Evolutionary conservation across 2,113 vertebrate genomes (phyloP).

Genomic region (Bubo blakistoni): DNA sequence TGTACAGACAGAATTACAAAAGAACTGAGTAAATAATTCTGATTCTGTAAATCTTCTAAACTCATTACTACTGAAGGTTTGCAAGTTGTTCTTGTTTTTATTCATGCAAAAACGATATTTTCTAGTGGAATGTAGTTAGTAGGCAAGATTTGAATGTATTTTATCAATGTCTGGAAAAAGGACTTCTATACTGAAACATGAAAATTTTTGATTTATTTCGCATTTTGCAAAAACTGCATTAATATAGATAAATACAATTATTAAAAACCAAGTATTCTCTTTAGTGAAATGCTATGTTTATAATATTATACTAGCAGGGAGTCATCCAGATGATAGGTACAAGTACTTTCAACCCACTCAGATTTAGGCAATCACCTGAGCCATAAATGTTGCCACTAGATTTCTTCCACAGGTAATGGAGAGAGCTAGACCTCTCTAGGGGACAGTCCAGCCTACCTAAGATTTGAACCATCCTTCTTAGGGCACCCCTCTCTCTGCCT

Average conservation of each 20-base stretch:
- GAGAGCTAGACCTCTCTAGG: not conserved
- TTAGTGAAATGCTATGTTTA: not conserved
- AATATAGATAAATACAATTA: not conserved
- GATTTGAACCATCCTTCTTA: not conserved
- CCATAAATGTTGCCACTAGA: not conserved
- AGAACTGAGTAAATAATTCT: not conserved
- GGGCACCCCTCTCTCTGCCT: fast-evolving
- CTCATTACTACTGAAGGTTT: not conserved
- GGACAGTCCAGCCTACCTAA: not conserved
- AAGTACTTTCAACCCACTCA: not conserved
- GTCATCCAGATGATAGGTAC: not conserved
- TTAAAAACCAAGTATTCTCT: not conserved
- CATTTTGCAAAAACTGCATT: not conserved
- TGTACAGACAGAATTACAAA: not conserved
- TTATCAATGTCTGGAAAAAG: not conserved
- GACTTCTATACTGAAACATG: not conserved
- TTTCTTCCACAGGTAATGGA: not conserved
- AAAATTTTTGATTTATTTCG: not conserved
- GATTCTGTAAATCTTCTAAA: not conserved
- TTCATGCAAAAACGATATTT: not conserved
- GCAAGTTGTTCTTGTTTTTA: not conserved
- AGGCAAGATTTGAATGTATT: not conserved
- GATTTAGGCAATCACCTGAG: not conserved
- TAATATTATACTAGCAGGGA: not conserved
- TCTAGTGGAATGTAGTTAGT: not conserved